Conservation (phyloP, 2,888 invertebrate genomes). For the Leistus spinibarbis region DNA sequence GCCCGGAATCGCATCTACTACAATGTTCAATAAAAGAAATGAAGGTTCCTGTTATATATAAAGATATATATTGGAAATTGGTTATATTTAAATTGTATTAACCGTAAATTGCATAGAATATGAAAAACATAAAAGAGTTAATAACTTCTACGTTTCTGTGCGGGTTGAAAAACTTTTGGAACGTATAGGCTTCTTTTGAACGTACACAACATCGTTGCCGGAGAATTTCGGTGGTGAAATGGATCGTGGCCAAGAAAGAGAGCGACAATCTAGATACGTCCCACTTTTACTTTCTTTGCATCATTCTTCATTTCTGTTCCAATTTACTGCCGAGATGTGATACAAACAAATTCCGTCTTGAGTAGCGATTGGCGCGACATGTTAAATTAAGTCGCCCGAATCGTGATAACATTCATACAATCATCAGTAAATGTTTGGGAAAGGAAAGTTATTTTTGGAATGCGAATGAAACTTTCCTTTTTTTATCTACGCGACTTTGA, state of each 20-base stretch:
- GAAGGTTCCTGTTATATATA: too few species aligned
- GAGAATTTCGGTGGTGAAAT: not conserved
- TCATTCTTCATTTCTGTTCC: not conserved
- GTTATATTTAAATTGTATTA: too few species aligned
- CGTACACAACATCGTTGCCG: not conserved
- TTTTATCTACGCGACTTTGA: not conserved
- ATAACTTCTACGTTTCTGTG: not conserved
- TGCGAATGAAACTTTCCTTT: not conserved
- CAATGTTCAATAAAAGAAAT: too few species aligned
- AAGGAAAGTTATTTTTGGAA: constrained; percentile 28
- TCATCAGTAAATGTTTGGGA: constrained; percentile 26
- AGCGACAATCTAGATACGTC: not conserved
- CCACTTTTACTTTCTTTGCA: not conserved
- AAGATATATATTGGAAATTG: too few species aligned
- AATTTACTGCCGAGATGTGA: not conserved
- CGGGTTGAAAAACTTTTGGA: not conserved
- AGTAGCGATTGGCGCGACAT: constrained; percentile 31
- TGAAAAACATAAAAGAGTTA: too few species aligned
- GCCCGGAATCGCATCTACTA: too few species aligned
- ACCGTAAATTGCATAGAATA: too few species aligned
- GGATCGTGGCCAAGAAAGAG: not conserved
- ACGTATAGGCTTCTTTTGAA: not conserved
- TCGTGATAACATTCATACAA: constrained; percentile 28
- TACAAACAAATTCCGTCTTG: constrained; percentile 24
- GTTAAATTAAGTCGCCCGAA: constrained; percentile 28